Base-by-base conservation (phyloP, 2,113 vertebrate genomes). In the Rafetus swinhoei region DNA sequence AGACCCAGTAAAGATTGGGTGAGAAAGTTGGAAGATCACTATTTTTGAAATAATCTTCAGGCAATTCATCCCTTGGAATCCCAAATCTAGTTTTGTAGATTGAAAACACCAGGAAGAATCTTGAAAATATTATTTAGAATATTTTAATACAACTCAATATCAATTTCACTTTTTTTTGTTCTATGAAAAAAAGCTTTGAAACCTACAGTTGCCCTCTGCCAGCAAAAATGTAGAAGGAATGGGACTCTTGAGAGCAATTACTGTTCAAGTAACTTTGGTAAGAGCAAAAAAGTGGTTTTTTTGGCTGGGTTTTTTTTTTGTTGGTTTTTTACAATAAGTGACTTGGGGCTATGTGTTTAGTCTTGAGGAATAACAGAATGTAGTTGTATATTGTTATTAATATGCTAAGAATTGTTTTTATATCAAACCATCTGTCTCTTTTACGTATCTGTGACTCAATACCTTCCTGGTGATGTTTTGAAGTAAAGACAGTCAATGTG, bases 201-300 rank as follows among this genome's bases (percentile, higher is more conserved):
- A 97, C 99, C 99, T 93, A 99, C 99, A 3, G 97, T 98, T 93
- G 98, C 98, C 29, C 94, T 99, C 59, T 99, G 99, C 98, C 99
- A 99, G 95, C 99, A 99, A 91, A 99, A 99, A 97, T 99, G 99
- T 93, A 99, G 98, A 97, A 98, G 99, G 93, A 98, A 91, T 1
- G 99, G 99, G 91, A 99, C 98, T 85, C 98, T 99, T 32, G 98
- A 99, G 97, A 99, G 98, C 97, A 99, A 99, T 98, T 99, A 98
- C 53, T 99, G 99, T 97, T 99, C 99, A 83, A 99, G 99, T 97
- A 98, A 99, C 97, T 99, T 99, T 4, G 99, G 99, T 99, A 98
- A 99, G 99, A 93, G 93, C 95, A 91, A 74, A 91, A 89, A 93
- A 81, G 60, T 53, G 45, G 45, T 45, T 45, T 45, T 5, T 45